These are phyloP conservation scores for Rhingia campestris DNA, from an alignment of 2,888 invertebrate species.

Conservation along the genomic window DNA sequence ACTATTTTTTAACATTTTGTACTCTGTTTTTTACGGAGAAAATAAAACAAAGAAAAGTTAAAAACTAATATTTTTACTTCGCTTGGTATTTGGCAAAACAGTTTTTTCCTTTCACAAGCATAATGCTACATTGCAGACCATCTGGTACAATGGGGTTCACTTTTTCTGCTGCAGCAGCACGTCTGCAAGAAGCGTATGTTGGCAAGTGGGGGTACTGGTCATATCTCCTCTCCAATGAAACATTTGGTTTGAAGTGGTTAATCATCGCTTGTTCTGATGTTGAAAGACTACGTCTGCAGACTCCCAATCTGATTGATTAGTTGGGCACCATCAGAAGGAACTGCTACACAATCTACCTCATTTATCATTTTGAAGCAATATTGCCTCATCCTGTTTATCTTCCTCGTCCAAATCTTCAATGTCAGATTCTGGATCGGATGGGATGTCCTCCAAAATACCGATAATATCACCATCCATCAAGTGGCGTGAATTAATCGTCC, in stretches of 20 bases:
- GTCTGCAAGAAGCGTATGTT: slow-evolving; percentile 23
- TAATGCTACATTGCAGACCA: too few relatives aligned
- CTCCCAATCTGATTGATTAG: slow-evolving; percentile 3
- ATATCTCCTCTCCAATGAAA: slow-evolving; percentile 26
- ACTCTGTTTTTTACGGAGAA: not conserved
- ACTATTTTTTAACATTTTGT: too few relatives aligned
- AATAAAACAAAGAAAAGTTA: slow-evolving; percentile 3
- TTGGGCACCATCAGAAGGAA: too few relatives aligned
- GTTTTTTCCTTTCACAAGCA: too few relatives aligned
- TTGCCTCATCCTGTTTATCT: too few relatives aligned
- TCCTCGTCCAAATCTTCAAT: too few relatives aligned
- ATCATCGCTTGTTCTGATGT: too few relatives aligned
- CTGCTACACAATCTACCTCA: too few relatives aligned
- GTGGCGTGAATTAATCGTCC: not conserved
- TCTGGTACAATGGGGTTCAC: not conserved
- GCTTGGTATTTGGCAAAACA: not conserved
- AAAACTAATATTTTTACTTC: not conserved
- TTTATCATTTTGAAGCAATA: too few relatives aligned
- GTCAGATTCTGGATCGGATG: slow-evolving; percentile 2
- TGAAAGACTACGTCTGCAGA: too few relatives aligned
- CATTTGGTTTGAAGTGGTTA: slow-evolving; percentile 18
- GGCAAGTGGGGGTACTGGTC: slow-evolving; percentile 18
- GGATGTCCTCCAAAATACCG: slow-evolving; percentile 6
- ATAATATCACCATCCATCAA: not conserved
- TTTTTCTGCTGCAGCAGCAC: slow-evolving; percentile 1